Percentiles rank a stretch among this genome's conserved stretches.
Conservation (phyloP, 2,797 vertebrate genomes). For the Sebastes itinus region DNA sequence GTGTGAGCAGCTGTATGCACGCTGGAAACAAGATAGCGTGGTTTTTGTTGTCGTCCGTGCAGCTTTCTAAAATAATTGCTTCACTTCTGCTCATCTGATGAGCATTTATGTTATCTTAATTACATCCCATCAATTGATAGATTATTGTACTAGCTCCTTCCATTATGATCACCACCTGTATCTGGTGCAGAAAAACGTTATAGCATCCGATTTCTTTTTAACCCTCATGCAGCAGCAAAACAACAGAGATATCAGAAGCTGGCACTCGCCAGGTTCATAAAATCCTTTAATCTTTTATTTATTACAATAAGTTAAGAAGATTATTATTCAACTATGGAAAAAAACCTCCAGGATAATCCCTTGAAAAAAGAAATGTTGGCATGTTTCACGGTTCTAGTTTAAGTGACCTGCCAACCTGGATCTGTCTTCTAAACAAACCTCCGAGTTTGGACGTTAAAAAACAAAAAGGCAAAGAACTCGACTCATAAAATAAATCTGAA, state of each 20-base stretch:
- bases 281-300: slow-evolving; percentile 82
- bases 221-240: slow-evolving; percentile 39
- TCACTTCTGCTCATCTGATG: slow-evolving; percentile 29
- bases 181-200: not conserved
- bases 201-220: slow-evolving; percentile 27
- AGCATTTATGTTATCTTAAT: slow-evolving; percentile 49
- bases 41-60: slow-evolving; percentile 44
- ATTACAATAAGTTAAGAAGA: slow-evolving; percentile 82
- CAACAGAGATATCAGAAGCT: slow-evolving; percentile 66
- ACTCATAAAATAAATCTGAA: not conserved
- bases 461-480: not conserved
- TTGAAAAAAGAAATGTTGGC: slow-evolving; percentile 69
- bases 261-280: slow-evolving; percentile 59
- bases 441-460: slow-evolving; percentile 22
- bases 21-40: slow-evolving; percentile 56
- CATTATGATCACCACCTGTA: slow-evolving; percentile 11
- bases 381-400: slow-evolving; percentile 63
- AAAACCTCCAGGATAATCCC: slow-evolving; percentile 78
- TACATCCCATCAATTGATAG: slow-evolving; percentile 47
- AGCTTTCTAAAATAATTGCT: slow-evolving; percentile 50
- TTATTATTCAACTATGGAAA: slow-evolving; percentile 82
- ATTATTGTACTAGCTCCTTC: slow-evolving; percentile 20
- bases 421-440: slow-evolving; percentile 57
- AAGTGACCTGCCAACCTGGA: slow-evolving; percentile 62
- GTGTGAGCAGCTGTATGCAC: slow-evolving; percentile 77